Percentiles rank a stretch among this genome's conserved stretches.
These are phyloP conservation scores for Helicoverpa armigera DNA, from an alignment of 1,140 invertebrate species.

Conservation along the genomic window DNA sequence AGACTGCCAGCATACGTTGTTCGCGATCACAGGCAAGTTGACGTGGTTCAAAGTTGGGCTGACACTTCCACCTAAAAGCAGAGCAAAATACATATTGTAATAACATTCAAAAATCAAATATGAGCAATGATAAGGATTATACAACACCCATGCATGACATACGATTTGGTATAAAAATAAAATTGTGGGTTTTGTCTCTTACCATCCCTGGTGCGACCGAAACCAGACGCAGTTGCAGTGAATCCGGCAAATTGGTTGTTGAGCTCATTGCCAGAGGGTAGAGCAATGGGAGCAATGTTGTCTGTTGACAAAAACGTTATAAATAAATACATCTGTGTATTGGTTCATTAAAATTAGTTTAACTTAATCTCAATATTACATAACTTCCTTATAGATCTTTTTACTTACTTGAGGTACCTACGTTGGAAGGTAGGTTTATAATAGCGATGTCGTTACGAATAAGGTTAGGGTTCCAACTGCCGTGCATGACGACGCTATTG, in stretches of 20 bases:
- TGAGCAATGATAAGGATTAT: no score
- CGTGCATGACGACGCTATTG: slow-evolving; percentile 56
- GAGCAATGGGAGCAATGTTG: slow-evolving; percentile 5
- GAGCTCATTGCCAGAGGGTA: slow-evolving; percentile 30
- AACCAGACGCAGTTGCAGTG: slow-evolving; percentile 31
- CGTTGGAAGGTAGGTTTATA: slow-evolving; percentile 62
- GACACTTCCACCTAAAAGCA: neutral
- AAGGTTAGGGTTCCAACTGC: slow-evolving; percentile 37
- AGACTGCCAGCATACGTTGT: slow-evolving; percentile 56
- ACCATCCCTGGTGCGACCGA: slow-evolving; percentile 23
- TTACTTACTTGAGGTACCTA: slow-evolving; percentile 68
- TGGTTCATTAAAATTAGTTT: no score
- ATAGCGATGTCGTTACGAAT: slow-evolving; percentile 68
- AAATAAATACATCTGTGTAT: neutral
- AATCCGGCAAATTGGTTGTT: slow-evolving; percentile 32
- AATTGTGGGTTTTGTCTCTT: neutral
- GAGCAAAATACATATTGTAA: neutral
- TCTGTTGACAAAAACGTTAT: neutral
- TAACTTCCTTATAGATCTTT: no score
- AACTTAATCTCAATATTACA: no score
- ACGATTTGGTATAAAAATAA: neutral
- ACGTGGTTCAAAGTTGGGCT: slow-evolving; percentile 54
- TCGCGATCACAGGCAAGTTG: slow-evolving; percentile 62
- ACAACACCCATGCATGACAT: no score
- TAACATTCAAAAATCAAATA: neutral